Base-by-base conservation (phyloP, 2,113 vertebrate species). In the Oostethus manadensis region DNA sequence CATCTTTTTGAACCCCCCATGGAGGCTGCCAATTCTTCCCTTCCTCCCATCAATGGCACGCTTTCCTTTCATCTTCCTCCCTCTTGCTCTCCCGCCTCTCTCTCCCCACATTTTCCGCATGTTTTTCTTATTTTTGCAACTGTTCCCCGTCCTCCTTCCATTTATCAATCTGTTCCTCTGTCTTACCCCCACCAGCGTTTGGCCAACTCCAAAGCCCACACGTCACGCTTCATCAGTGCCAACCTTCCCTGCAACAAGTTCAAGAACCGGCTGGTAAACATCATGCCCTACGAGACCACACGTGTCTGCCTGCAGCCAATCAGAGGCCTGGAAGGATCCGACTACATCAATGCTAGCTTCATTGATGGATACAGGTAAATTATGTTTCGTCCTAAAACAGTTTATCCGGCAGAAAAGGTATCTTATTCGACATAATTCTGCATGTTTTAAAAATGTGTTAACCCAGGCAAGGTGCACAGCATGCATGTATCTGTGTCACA, bases 221-320 rank as follows among this genome's bases (percentile, higher is more conserved):
- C 97, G 0, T 98, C 96, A 5, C 89, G 97, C 67, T 99, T 99
- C 87, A 93, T 99, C 90, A 98, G 95, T 51, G 97, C 97, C 92
- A 99, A 98, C 80, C 92, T 98, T 61, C 97, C 97, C 8, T 98
- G 95, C 84, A 99, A 98, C 93, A 99, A 99, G 74, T 99, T 99
- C 86, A 98, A 98, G 89, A 99, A 98, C 74, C 94, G 97, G 69
- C 90, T 98, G 62, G 97, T 99, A 14, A 99, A 99, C 89, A 96
- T 98, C 89, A 98, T 99, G 96, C 97, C 97, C 1, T 99, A 98
- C 0, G 95, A 98, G 90, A 96, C 90, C 71, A 98, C 97, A 0
- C 91, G 97, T 0, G 96, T 99, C 71, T 97, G 95, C 73, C 92
- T 99, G 47, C 95, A 97, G 90, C 97, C 97, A 83, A 99, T 98